Base-by-base conservation (phyloP, 2,113 vertebrate species). In the Nerophis lumbriciformis region DNA sequence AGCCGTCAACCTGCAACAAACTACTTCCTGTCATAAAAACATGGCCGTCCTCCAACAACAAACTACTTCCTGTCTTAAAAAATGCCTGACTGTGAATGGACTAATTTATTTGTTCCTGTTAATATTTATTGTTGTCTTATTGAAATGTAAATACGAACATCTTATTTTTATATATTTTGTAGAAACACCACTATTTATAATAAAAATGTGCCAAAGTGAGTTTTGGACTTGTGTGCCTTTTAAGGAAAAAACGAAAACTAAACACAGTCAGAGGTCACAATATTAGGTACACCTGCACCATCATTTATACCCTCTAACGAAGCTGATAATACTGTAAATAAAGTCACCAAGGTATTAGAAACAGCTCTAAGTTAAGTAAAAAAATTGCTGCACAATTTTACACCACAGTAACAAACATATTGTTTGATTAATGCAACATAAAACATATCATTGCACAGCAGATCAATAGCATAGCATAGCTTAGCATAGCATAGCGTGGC, bases 141-240 rank as follows among this genome's bases (percentile, higher is more conserved):
- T 42, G 16, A 19, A 19, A 19, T 87, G 79, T 85, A 87, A 82
- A 89, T 86, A 86, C 52, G 70, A 48, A 85, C 73, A 83, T 15
- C 70, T 57, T 88, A 85, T 86, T 84, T 88, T 88, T 90, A 80
- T 82, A 89, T 83, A 71, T 84, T 73, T 78, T 74, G 82, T 42
- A 19, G 4, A 35, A n/a, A 81, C 68, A 52, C 75, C 75, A 65
- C 64, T 85, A 84, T 88, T 88, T 87, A 87, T 85, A 83, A 82
- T 84, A 83, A 87, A 86, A 68, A 49, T 19, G 45, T 60, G 6
- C 8, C 9, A 48, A 48, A 48, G 8, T 36, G 2, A 47, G 19
- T 19, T 9, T 13, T 8, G 5, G 5, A 14, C 13, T 51, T n/a
- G 14, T 50, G 5, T 50, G 13, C 11, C n/a, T 19, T 50, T 50